Evolutionary conservation across 2,113 vertebrate genomes (phyloP), one percentile per base, ranked within the genome.

Genomic region (Psophia crepitans): DNA sequence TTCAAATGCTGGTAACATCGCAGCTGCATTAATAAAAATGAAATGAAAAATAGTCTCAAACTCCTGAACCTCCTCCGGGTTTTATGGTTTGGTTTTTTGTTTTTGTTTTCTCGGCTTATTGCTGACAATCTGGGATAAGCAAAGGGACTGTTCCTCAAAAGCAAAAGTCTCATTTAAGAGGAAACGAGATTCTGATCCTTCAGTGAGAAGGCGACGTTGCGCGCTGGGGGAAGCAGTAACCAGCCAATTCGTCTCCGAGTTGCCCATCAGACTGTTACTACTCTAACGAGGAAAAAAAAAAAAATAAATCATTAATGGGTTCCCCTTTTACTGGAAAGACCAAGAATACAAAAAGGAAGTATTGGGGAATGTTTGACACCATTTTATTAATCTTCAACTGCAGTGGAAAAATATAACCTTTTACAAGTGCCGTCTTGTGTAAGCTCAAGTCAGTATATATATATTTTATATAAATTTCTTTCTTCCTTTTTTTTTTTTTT

Each of bases 331-430:
- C 51, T 93, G 94, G 91, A 96, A 97, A 97, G 93, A 97, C 85
- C 94, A 98, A 98, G 98, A 97, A 96, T 97, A 98, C 97, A 93
- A 98, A 98, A 98, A 98, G 87, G 80, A 93, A 98, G 96, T 97
- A 97, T 98, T 97, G 97, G 98, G 99, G 98, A 99, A 99, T 98
- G 98, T 99, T 98, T 99, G 98, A 99, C 98, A 99, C 98, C 97
- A 98, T 98, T 99, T 99, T 99, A 99, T 99, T 99, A 96, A 98
- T 98, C 96, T 98, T 99, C 98, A 98, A 99, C 98, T 99, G 98
- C 98, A 99, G 99, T 99, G 99, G 99, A 99, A 99, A 99, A 99
- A 99, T 99, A 99, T 90, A 99, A 99, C 98, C 98, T 99, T 98
- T 98, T 99, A 99, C 99, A 99, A 99, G 99, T 98, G 98, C 99